Evolutionary conservation across 2,113 vertebrate genomes (phyloP), one percentile per base, ranked within the genome.

Genomic region (Carassius auratus): DNA sequence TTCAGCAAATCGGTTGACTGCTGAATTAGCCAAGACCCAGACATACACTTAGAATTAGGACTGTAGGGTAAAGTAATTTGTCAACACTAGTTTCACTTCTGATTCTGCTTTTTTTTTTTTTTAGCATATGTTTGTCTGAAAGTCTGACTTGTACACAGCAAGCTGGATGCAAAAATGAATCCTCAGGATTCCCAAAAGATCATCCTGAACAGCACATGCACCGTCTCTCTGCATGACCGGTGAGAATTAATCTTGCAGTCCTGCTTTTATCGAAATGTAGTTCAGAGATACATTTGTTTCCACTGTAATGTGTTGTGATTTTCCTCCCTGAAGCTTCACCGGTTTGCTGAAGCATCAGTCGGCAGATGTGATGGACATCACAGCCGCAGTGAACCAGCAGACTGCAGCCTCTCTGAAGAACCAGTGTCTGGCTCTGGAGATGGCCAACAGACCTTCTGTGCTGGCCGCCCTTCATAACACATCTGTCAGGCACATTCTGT

Each of bases 341-440:
- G 95, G 96, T 91, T 96, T 97, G 96, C 93, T 96, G 95, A 96
- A 96, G 95, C 96, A 95, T 94, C 96, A 96, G 95, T 95, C 96
- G 91, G 94, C 94, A 91, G 93, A 93, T 91, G 93, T 94, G 76
- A 94, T 93, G 93, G 96, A 94, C 92, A 93, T 95, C 93, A 93
- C 94, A 61, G 94, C 95, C 90, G 94, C 94, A 88, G 92, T 96
- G 94, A 96, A 96, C 92, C 93, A 95, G 90, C 93, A 94, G 89
- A 92, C 94, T 88, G 90, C 95, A 83, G 95, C 96, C 93, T 96
- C 96, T 88, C 93, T 95, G 92, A 93, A 95, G 90, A 97, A 97
- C 95, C 94, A 95, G 93, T 95, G 95, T 78, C 94, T 97, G 92
- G 96, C 95, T 90, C 96, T 96, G 93, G 96, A 96, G 93, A 96